Base-by-base conservation (phyloP, 2,113 vertebrate genomes). In the Cynoglossus semilaevis region DNA sequence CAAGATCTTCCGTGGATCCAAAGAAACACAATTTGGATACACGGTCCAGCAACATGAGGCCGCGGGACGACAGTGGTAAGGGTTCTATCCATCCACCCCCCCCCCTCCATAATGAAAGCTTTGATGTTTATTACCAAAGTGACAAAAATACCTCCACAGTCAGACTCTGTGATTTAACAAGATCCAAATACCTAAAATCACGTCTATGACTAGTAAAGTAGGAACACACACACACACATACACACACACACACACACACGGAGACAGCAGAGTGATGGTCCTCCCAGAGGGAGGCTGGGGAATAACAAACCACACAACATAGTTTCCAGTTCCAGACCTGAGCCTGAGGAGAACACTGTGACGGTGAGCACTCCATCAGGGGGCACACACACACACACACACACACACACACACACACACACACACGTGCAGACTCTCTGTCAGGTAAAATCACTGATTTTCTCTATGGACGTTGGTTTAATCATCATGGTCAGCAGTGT, bases 31-130 rank as follows among this genome's bases (percentile, higher is more conserved):
- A 68, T 98, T 98, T 40, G 96, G 96, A 7, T 98, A 98, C 87
- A 97, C 93, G 0, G 93, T 98, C 41, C 94, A 95, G 70, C 96
- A 98, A 76, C 95, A 98, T 0, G 88, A 95, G 54, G 93, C 92
- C 0, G 80, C 74, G 3, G 94, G 93, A 5, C 91, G 86, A 55
- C 94, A 95, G 80, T 98, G 96, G 96, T 98, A 76, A 91, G 90
- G 41, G 15, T 4, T 0, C 1, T 63, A 69, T 38, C 37, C 12
- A 38, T 38, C 37, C 12, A 38, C 8, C 37, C n/a, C n/a, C n/a
- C n/a, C n/a, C n/a, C n/a, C n/a, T n/a, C n/a, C n/a, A n/a, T n/a
- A n/a, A n/a, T n/a, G n/a, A n/a, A n/a, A n/a, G n/a, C n/a, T n/a
- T n/a, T n/a, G 10, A 13, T 19, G 7, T 1, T 38, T 10, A 38